Base-by-base conservation (phyloP, 2,888 invertebrate species). In the Diaphora mendica region DNA sequence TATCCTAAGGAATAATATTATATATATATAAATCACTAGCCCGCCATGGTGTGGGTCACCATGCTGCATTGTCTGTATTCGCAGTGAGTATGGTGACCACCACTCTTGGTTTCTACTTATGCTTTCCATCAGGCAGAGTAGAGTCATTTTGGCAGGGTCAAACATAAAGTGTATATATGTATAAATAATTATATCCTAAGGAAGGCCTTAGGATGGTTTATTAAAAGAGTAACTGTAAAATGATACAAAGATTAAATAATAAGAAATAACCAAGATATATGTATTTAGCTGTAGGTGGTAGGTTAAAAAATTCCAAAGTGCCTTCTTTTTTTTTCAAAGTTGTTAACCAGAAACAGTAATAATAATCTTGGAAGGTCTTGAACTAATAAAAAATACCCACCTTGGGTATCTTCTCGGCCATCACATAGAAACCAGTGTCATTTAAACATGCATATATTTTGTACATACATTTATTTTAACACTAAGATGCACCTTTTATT, bases 401-500 rank as follows among this genome's bases (percentile, higher is more conserved):
- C 5, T 44, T 77, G 66, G 64, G 59, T 66, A 64, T 55, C 42
- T 68, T 72, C 75, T 69, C 44, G 70, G 68, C 66, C 62, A 64
- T 70, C 68, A 69, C 76, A 79, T 84, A 79, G 80, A 79, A 72
- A 77, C 73, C 76, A 80, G 74, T 80, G 79, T 79, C 81, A 80
- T 82, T 82, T 72, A 55, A 70, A 64, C 71, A 75, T 64, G 71
- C 73, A 72, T 33, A 78, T 79, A 71, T 74, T 74, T 75, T 78
- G 59, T 81, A 77, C 77, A 74, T 80, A 77, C 77, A 78, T 79
- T 78, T 73, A 84, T 89, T 87, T 88, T 86, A 87, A 88, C 86
- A 86, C 85, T 80, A 80, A 76, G 78, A 77, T 89, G 88, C 91
- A 89, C 89, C 87, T 91, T 91, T 92, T 93, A 93, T 93, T 93